Conservation (phyloP, 2,113 vertebrate genomes). For the Paralichthys olivaceus region DNA sequence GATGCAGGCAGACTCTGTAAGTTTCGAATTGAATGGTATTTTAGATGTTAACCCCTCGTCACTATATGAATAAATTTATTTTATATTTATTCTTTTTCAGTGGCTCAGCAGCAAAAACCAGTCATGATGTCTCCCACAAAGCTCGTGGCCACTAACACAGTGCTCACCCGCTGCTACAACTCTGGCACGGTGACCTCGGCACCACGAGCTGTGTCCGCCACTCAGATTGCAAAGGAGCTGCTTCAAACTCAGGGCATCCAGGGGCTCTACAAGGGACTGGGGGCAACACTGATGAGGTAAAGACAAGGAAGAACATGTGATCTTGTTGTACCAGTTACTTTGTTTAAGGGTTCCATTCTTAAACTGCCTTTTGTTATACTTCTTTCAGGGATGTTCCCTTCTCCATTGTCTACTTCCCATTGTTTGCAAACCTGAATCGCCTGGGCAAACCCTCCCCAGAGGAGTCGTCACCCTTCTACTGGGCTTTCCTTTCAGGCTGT, state of each 20-base stretch:
- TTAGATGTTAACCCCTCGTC: not conserved
- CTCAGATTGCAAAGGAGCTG: constrained; percentile 83
- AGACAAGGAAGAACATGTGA: not conserved
- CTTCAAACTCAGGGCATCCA: constrained; percentile 81
- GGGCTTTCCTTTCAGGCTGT: constrained; percentile 86
- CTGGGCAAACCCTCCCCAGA: constrained; percentile 76
- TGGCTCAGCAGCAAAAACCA: constrained; percentile 80
- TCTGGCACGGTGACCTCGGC: constrained; percentile 62
- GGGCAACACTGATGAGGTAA: constrained; percentile 86
- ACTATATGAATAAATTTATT: not conserved
- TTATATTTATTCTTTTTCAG: constrained; percentile 45
- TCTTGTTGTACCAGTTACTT: not conserved
- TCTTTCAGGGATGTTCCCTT: constrained; percentile 86
- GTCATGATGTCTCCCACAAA: constrained; percentile 73
- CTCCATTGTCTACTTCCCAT: constrained; percentile 86
- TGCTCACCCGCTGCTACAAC: constrained; percentile 83
- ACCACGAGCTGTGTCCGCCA: constrained; percentile 78
- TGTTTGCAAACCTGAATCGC: constrained; percentile 85
- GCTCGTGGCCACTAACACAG: constrained; percentile 71
- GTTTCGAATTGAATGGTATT: not conserved
- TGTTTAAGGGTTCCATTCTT: not conserved
- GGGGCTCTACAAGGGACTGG: constrained; percentile 86
- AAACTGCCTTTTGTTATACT: not conserved
- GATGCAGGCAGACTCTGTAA: constrained; percentile 86
- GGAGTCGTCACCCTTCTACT: constrained; percentile 79